Evolutionary conservation across 2,888 invertebrate species (phyloP), one percentile per base, ranked within the genome.

Genomic region (Drosophila putrida): DNA sequence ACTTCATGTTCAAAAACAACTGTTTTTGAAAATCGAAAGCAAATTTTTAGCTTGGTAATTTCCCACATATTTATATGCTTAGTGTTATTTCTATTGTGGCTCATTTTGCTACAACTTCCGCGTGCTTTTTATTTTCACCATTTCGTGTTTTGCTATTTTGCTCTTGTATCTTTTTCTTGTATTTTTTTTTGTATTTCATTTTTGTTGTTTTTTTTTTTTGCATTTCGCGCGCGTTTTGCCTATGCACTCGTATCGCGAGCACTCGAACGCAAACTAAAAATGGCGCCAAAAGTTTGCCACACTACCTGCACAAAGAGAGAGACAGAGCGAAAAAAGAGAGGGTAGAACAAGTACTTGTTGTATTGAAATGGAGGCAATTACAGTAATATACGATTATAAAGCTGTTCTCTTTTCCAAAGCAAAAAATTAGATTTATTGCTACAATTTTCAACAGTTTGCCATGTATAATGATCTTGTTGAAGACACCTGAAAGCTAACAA

Each of bases 211-310:
- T 50, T 57, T 50, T 28, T 55, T 43, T 57, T 70, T 59, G 54
- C 60, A 50, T 58, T 83, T 88, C 70, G 68, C 82, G 89, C 89
- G 79, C 82, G 86, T 54, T 78, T 64, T 72, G 69, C 72, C 57
- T 82, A 60, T 82, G 85, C 88, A 82, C 79, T 88, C 80, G 76
- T 58, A 58, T 71, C 76, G 76, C 66, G 66, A 71, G 71, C 66
- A 67, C 89, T 78, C 80, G 80, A 88, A 76, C 60, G 73, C 73
- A 71, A 85, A 83, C 90, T 89, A 82, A 89, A 89, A 89, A 88
- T 89, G 90, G 89, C 89, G 89, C 90, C 90, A 89, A 84, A 84
- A 88, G 59, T 85, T 86, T 79, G 62, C 64, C 63, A 63, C 59
- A 77, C 44, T 61, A 77, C 60, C 77, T 64, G 62, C 53, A 63